phyloP scores from a whole-genome alignment of 2,888 invertebrate species.

The Therioaphis trifolii region DNA sequence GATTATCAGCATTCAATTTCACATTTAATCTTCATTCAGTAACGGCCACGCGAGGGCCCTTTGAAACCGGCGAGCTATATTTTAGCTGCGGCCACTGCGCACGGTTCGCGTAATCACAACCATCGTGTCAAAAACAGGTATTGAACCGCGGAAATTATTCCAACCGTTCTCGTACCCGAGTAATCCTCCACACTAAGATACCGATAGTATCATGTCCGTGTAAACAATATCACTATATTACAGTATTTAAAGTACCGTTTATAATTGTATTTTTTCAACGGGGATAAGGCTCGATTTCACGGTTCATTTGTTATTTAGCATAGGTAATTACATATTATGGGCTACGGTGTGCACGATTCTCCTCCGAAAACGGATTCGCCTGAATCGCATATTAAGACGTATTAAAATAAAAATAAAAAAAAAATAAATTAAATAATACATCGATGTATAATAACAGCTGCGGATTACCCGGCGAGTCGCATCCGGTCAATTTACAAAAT shows the following conservation, averaged over 20 bases:
- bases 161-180: neutral
- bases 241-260: slow-evolving; percentile 26
- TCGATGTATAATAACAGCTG: neutral
- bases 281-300: slow-evolving; percentile 50
- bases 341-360: slow-evolving; percentile 28
- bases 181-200: neutral
- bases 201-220: neutral
- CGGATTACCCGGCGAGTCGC: neutral
- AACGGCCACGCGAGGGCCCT: too few relatives aligned
- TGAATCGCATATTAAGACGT: neutral
- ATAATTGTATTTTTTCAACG: slow-evolving; percentile 9
- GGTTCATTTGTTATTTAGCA: slow-evolving; percentile 36
- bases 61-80: too few relatives aligned
- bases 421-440: too few relatives aligned
- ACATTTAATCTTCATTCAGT: too few relatives aligned
- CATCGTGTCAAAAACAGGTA: too few relatives aligned
- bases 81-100: too few relatives aligned
- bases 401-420: neutral
- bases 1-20: too few relatives aligned
- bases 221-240: neutral
- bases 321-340: neutral
- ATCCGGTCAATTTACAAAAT: slow-evolving; percentile 18
- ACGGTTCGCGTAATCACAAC: too few relatives aligned
- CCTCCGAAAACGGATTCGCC: slow-evolving; percentile 34
- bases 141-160: neutral